A percentile compares a stretch with the other conserved stretches of the same genome.
Evolutionary conservation across 2,888 invertebrate genomes (phyloP).

Genomic region (Spialia ferax): DNA sequence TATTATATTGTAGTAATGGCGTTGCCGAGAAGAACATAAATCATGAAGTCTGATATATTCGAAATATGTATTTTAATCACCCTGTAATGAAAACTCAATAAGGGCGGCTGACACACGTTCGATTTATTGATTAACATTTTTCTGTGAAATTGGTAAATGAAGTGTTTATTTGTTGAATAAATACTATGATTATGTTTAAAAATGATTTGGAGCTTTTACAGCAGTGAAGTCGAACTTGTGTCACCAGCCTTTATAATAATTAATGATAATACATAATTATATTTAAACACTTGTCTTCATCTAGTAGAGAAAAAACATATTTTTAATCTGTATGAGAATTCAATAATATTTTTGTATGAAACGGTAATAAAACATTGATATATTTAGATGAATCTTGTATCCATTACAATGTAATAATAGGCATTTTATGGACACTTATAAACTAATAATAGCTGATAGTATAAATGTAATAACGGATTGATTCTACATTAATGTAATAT

Average conservation of each 20-base stretch:
- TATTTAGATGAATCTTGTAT: slow-evolving; percentile 33
- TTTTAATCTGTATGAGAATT: slow-evolving; percentile 39
- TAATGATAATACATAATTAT: background rate
- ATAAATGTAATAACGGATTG: slow-evolving; percentile 27
- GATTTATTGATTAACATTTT: slow-evolving; percentile 7
- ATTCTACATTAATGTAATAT: slow-evolving; percentile 19
- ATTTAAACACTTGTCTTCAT: slow-evolving; percentile 16
- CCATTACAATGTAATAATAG: slow-evolving; percentile 27
- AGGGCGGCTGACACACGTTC: background rate
- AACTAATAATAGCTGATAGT: slow-evolving; percentile 12
- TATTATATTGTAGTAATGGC: background rate
- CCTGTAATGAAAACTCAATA: background rate
- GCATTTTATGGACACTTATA: slow-evolving; percentile 32
- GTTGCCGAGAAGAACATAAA: background rate
- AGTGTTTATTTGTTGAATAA: no score
- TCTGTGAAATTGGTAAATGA: no score
- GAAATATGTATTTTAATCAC: slow-evolving; percentile 27
- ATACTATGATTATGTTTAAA: no score
- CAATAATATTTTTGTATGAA: slow-evolving; percentile 44
- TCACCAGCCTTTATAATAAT: background rate
- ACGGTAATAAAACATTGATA: slow-evolving; percentile 29
- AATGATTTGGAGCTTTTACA: background rate
- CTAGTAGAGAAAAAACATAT: slow-evolving; percentile 22
- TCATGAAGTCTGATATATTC: slow-evolving; percentile 22
- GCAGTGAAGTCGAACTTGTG: background rate